phyloP scores from a whole-genome alignment of 2,113 vertebrate genomes.

The Talpa occidentalis region DNA sequence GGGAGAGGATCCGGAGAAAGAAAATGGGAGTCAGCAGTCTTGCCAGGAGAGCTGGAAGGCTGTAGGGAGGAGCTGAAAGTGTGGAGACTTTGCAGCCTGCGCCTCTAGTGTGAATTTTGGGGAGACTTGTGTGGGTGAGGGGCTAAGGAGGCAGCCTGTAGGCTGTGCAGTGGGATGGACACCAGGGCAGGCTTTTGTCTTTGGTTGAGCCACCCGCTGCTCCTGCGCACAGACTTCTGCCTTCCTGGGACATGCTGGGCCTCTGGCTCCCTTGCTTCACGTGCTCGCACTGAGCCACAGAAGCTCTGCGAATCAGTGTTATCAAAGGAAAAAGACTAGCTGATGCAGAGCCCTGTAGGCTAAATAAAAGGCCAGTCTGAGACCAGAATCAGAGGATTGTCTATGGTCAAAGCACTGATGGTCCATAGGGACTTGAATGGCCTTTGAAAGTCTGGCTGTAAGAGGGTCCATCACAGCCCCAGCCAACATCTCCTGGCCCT shows the following conservation, averaged over 20 bases:
- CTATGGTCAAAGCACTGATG: too few relatives aligned
- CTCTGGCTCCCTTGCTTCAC: rapidly evolving
- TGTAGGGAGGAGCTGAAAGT: not conserved
- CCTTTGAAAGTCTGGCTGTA: not conserved
- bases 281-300: not conserved
- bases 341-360: not conserved
- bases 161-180: not conserved
- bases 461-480: not conserved
- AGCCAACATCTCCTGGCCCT: not conserved
- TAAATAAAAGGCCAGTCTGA: not conserved
- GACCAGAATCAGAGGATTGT: not conserved
- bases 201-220: not conserved
- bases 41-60: not conserved
- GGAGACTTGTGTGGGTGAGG: too few relatives aligned
- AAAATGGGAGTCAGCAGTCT: too few relatives aligned
- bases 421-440: not conserved
- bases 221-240: not conserved
- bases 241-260: not conserved
- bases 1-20: not conserved
- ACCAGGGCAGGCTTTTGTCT: too few relatives aligned
- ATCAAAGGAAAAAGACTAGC: not conserved
- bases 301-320: not conserved
- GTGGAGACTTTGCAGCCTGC: too few relatives aligned
- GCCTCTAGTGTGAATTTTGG: not conserved
- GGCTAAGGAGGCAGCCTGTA: not conserved